Percentiles rank a stretch among this genome's conserved stretches.
These are phyloP conservation scores for Blastobasis adustella DNA, from an alignment of 2,888 invertebrate genomes.

Conservation along the genomic window DNA sequence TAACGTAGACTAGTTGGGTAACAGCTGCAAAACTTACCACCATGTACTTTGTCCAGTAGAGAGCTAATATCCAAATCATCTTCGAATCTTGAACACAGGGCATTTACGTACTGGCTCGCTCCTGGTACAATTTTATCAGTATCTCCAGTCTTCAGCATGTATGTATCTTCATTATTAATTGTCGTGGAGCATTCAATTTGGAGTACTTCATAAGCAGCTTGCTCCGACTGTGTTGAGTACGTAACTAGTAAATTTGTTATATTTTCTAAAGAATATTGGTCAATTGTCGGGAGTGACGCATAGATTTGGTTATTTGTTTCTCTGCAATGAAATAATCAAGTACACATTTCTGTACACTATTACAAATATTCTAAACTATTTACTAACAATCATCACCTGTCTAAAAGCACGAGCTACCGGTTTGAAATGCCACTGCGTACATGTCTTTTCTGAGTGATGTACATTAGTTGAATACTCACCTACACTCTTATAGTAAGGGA, in stretches of 20 bases:
- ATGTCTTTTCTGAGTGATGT: no score
- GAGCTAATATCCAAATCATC: conserved; percentile 55
- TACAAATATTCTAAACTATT: neutral
- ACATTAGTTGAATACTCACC: no score
- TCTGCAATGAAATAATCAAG: conserved; percentile 27
- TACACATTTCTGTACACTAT: neutral
- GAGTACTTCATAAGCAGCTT: conserved; percentile 57
- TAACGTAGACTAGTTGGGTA: no score
- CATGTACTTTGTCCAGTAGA: conserved; percentile 63
- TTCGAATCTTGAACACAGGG: conserved; percentile 50
- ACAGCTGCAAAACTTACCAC: conserved; percentile 34
- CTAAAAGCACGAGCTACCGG: no score
- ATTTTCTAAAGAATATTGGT: conserved; percentile 49
- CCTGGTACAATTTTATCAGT: conserved; percentile 43
- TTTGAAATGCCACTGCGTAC: no score
- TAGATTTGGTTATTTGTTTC: conserved; percentile 42
- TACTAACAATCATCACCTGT: neutral
- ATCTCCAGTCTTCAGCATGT: conserved; percentile 49
- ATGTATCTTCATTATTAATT: conserved; percentile 41
- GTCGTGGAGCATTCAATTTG: conserved; percentile 54
- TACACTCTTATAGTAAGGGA: no score
- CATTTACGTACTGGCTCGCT: conserved; percentile 56
- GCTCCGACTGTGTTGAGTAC: conserved; percentile 50
- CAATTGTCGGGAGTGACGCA: conserved; percentile 33
- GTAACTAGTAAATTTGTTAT: conserved; percentile 47